Conservation (phyloP, 1,140 invertebrate species). For the Belonocnema kinseyi region DNA sequence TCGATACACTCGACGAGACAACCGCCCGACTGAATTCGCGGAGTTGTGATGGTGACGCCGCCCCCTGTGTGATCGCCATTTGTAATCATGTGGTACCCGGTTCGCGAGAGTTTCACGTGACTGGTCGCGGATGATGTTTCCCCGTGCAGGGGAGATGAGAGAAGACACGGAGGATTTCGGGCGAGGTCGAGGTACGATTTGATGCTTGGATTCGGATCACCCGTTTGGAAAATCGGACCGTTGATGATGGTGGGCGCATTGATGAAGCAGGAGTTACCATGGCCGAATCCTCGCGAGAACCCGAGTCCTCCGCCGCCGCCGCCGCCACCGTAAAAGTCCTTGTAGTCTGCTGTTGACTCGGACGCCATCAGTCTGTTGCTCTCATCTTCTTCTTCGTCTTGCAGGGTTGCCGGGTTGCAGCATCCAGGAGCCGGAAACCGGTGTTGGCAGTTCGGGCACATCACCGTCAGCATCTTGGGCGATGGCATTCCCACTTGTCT, state of each 20-base stretch:
- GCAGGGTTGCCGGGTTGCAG: slow-evolving; percentile 43
- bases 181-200: neutral
- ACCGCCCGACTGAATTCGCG: slow-evolving; percentile 61
- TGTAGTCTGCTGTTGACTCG: slow-evolving; percentile 4
- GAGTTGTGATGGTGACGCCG: slow-evolving; percentile 63
- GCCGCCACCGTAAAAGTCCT: slow-evolving; percentile 48
- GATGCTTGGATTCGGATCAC: neutral
- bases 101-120: slow-evolving; percentile 25
- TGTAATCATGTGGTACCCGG: slow-evolving; percentile 51
- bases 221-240: slow-evolving; percentile 54
- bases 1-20: slow-evolving; percentile 61
- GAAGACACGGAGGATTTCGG: neutral
- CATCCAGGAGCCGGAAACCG: slow-evolving; percentile 71
- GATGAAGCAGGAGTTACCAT: slow-evolving; percentile 55
- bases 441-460: slow-evolving; percentile 82
- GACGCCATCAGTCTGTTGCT: slow-evolving; percentile 34
- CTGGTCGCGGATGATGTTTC: neutral
- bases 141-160: neutral
- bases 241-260: slow-evolving; percentile 59
- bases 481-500: slow-evolving; percentile 31
- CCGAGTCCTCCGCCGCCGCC: slow-evolving; percentile 47
- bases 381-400: neutral
- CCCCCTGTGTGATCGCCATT: slow-evolving; percentile 61
- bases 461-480: slow-evolving; percentile 65
- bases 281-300: slow-evolving; percentile 56